A percentile compares a stretch with the other conserved stretches of the same genome.
Conservation (phyloP, 1,140 invertebrate species). For the Alviniconcha marisindica region DNA sequence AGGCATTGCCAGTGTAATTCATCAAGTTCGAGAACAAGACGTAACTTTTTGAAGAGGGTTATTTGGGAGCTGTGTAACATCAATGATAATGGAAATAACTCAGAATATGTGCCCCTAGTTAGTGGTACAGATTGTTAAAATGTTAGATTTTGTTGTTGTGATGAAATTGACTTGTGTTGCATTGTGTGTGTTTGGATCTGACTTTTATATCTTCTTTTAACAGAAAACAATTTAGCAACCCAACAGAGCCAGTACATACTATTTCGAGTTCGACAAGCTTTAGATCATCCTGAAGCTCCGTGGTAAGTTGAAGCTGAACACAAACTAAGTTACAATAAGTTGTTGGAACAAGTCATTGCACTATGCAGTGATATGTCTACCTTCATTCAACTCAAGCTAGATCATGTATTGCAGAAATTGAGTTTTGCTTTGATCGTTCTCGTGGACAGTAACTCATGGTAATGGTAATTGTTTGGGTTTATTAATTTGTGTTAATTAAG, state of each 20-base stretch:
- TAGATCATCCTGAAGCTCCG: slow-evolving; percentile 71
- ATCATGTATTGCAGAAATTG: no score
- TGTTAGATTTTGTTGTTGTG: neutral
- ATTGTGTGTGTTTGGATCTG: neutral
- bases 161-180: neutral
- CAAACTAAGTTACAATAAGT: no score
- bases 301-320: no score
- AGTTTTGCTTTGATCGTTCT: no score
- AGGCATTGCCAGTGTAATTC: no score
- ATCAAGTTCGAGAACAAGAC: no score
- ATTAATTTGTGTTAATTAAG: no score
- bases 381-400: no score
- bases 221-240: slow-evolving; percentile 45
- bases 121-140: neutral
- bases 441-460: no score
- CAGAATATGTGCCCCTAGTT: neutral
- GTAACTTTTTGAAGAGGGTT: neutral
- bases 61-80: no score
- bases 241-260: slow-evolving; percentile 50
- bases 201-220: slow-evolving; percentile 1
- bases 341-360: no score
- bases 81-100: neutral
- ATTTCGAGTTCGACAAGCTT: slow-evolving; percentile 66
- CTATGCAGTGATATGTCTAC: neutral
- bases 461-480: no score